Evolutionary conservation across 2,888 invertebrate species (phyloP), one percentile per base, ranked within the genome.

Genomic region (Apodemia hepburni): DNA sequence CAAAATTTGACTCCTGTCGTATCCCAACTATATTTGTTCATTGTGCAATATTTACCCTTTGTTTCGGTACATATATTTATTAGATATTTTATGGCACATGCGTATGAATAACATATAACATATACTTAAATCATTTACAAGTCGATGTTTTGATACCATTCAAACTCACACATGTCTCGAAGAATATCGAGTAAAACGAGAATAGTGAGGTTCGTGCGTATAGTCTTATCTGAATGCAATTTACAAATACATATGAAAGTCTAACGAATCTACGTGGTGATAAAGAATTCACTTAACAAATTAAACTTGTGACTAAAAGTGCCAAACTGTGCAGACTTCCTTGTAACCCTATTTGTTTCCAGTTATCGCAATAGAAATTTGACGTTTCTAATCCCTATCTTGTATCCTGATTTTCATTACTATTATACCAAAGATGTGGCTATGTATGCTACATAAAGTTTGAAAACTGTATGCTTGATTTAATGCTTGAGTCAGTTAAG

Each of bases 21-120:
- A 61, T 64, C 35, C 62, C 66, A 38, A 61, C 62, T 38, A 59
- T 65, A 61, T 57, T 58, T 58, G 63, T 64, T 62, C 59, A 64
- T 70, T 71, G 71, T 71, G 70, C 69, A 69, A 71, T 69, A 68
- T 59, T 71, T 71, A 73, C 72, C 71, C 72, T 72, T 74, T 75
- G 79, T 78, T 75, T 82, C 80, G 81, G 81, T 79, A 82, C 82
- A 81, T 72, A 77, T n/a, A 61, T 63, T 68, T 68, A 69, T 69
- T 75, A 75, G 73, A 72, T 77, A 73, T 72, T 77, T 78, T 88
- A 88, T 89, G 88, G 88, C 88, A 89, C 88, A 82, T 85, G 81
- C 80, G 78, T 78, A 80, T 80, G 79, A 77, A 77, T 80, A 80
- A 77, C 73, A 76, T 80, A 79, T 80, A 79, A 29, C 73, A 76